Conservation (phyloP, 2,797 vertebrate genomes). For the Australoheros facetus region DNA sequence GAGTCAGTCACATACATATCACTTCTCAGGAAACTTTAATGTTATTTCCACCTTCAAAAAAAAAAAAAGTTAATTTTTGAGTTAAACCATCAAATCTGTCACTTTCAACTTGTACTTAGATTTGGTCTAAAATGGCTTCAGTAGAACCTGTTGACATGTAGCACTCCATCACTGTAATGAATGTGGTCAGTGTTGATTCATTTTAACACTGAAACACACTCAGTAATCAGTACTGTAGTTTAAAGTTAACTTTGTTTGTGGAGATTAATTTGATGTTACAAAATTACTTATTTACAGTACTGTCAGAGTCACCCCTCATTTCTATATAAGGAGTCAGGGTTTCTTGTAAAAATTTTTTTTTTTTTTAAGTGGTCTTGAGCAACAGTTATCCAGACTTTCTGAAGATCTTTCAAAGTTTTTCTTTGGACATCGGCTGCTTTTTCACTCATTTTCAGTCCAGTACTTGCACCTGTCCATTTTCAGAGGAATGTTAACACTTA, state of each 20-base stretch:
- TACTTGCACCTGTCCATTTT: too few relatives aligned
- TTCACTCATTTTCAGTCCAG: neutral
- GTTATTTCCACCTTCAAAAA: neutral
- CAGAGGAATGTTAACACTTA: too few relatives aligned
- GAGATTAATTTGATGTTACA: neutral
- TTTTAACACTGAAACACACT: neutral
- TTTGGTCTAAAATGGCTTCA: neutral
- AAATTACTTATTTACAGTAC: neutral
- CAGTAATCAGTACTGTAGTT: constrained; percentile 3
- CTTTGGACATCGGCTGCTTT: neutral
- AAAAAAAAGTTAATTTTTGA: neutral
- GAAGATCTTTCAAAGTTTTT: rapidly evolving
- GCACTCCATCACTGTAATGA: neutral
- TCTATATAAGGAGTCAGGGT: neutral
- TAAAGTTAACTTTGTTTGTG: neutral
- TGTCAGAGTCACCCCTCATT: neutral
- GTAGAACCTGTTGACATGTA: neutral
- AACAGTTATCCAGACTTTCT: neutral
- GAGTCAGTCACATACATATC: neutral
- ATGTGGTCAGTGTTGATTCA: constrained; percentile 1
- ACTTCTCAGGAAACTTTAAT: neutral
- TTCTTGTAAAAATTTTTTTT: rapidly evolving
- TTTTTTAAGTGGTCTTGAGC: neutral
- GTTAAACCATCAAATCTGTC: neutral
- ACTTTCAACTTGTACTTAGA: neutral